Percentiles rank a stretch among this genome's conserved stretches.
Evolutionary conservation across 53 echinoderm and acorn worm genomes (phyloP).

Genomic region (Holothuria leucospilota): DNA sequence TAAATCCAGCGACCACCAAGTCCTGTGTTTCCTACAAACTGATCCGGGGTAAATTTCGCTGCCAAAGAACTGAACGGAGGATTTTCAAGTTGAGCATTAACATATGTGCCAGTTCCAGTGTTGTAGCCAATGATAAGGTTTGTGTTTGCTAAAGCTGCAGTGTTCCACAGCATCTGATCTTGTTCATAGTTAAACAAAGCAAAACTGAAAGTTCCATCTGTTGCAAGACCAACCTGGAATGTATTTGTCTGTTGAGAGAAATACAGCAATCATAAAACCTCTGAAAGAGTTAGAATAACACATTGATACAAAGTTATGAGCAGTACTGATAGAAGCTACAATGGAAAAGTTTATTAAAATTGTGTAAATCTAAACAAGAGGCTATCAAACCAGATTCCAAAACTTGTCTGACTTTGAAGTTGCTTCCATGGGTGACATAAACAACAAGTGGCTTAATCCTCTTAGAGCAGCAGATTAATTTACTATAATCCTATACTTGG

Average conservation of each 20-base stretch:
- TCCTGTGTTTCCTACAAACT: conserved; percentile 71
- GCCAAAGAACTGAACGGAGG: conserved; percentile 63
- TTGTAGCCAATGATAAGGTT: conserved; percentile 88
- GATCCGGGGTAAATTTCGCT: conserved; percentile 75
- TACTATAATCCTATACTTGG: no score
- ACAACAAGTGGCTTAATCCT: no score
- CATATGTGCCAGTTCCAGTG: conserved; percentile 64
- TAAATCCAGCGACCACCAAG: conserved; percentile 84
- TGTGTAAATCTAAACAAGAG: no score
- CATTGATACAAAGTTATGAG: no score
- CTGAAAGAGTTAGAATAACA: neutral
- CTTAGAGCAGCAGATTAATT: no score
- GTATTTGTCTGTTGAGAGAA: conserved; percentile 76
- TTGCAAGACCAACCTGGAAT: conserved; percentile 84
- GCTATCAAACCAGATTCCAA: no score
- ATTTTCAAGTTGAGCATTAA: conserved; percentile 71
- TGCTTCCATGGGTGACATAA: no score
- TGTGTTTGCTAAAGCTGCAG: conserved; percentile 61
- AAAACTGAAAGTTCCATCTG: conserved; percentile 83
- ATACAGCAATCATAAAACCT: neutral
- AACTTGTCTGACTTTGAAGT: no score
- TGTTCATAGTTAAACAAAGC: conserved; percentile 87
- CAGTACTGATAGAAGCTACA: no score
- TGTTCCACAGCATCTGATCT: conserved; percentile 84
- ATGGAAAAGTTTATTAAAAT: no score